These are phyloP conservation scores for Myopa tessellatipennis DNA, from an alignment of 2,888 invertebrate species.

Conservation along the genomic window DNA sequence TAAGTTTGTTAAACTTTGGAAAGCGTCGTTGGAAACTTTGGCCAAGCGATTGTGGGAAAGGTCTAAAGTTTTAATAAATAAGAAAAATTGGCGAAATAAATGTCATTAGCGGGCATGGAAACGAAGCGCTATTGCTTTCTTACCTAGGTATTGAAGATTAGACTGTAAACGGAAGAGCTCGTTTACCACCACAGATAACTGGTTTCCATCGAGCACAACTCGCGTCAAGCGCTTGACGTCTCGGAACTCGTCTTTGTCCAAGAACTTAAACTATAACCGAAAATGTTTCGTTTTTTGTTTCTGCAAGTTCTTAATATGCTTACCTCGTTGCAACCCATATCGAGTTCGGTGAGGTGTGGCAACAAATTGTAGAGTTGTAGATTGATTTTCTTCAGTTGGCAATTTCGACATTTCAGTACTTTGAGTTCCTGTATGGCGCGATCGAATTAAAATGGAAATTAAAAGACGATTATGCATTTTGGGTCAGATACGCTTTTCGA, in stretches of 20 bases:
- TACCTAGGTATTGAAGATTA: slow-evolving; percentile 66
- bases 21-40: slow-evolving; percentile 79
- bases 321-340: slow-evolving; percentile 79
- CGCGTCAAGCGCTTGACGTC: slow-evolving; percentile 75
- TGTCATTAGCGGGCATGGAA: neutral
- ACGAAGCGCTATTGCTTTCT: slow-evolving; percentile 36
- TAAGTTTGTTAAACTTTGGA: slow-evolving; percentile 78
- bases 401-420: slow-evolving; percentile 78
- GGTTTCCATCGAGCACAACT: slow-evolving; percentile 80
- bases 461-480: neutral
- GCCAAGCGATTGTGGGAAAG: slow-evolving; percentile 80
- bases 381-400: slow-evolving; percentile 79
- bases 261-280: slow-evolving; percentile 73
- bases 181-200: slow-evolving; percentile 80
- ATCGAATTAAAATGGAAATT: neutral
- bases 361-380: slow-evolving; percentile 82
- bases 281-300: neutral
- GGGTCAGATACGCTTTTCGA: neutral
- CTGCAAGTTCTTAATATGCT: slow-evolving; percentile 25
- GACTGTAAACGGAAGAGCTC: slow-evolving; percentile 73
- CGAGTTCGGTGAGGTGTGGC: slow-evolving; percentile 78
- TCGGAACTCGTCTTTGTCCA: slow-evolving; percentile 78
- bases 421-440: slow-evolving; percentile 72
- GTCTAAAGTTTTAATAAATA: slow-evolving; percentile 57
- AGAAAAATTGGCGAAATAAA: slow-evolving; percentile 11